Evolutionary conservation across 1,140 invertebrate species (phyloP), one percentile per base, ranked within the genome.

Genomic region (Idris sp.): DNA sequence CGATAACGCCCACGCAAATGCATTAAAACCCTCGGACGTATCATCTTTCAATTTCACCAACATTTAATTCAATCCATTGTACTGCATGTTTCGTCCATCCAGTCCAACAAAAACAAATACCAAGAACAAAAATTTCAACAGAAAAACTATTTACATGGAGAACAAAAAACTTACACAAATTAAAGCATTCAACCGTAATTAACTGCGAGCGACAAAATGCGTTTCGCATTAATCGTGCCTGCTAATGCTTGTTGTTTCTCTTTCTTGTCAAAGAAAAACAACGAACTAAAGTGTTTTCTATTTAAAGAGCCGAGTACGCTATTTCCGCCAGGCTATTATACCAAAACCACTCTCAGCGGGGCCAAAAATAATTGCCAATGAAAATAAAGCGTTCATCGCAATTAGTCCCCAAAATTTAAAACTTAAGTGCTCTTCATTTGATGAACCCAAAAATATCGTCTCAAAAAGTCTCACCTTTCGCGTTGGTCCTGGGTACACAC

Each of bases 401-500:
- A n/a, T n/a, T n/a, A n/a, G n/a, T n/a, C n/a, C n/a, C n/a, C n/a
- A n/a, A n/a, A n/a, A n/a, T n/a, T n/a, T n/a, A n/a, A n/a, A n/a
- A n/a, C n/a, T n/a, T n/a, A n/a, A n/a, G n/a, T n/a, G n/a, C n/a
- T n/a, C n/a, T n/a, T n/a, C n/a, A n/a, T n/a, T n/a, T n/a, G n/a
- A n/a, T n/a, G n/a, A n/a, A n/a, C n/a, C n/a, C n/a, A n/a, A n/a
- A n/a, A n/a, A n/a, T n/a, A n/a, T n/a, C n/a, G n/a, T n/a, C n/a
- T n/a, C n/a, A n/a, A 41, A 30, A 8, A 6, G 30, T 49, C 79
- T 91, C 88, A 78, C 91, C 90, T 72, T 88, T 89, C 46, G 67
- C 41, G 38, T 65, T 74, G 40, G 77, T 72, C 38, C 72, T 77
- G 14, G 68, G 43, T 5, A 68, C 68, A 62, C 64, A 62, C 53